Percentiles rank a stretch among this genome's conserved stretches.
These are phyloP conservation scores for Noctua pronuba DNA, from an alignment of 2,888 invertebrate species.

Conservation along the genomic window DNA sequence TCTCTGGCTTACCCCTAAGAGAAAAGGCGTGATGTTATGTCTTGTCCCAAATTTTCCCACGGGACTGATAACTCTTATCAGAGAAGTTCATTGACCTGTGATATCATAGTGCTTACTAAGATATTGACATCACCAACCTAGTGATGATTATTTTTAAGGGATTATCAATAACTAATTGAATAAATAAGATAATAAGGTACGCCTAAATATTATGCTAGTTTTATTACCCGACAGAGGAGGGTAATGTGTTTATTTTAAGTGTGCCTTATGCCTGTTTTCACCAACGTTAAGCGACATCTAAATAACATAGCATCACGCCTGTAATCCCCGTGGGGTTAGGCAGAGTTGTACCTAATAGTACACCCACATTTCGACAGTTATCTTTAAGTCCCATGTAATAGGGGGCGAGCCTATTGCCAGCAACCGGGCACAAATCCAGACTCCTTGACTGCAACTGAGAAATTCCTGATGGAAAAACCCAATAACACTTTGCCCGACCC, in stretches of 20 bases:
- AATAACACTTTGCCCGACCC: too few species aligned
- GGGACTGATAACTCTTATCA: constrained; percentile 39
- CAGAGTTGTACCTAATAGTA: neutral
- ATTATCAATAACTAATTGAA: constrained; percentile 11
- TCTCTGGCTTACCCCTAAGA: neutral
- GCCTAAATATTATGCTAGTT: too few species aligned
- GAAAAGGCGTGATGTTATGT: neutral
- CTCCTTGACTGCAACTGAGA: too few species aligned
- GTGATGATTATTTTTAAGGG: constrained; percentile 2
- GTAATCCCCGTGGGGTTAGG: neutral
- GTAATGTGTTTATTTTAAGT: neutral
- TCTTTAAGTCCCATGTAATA: too few species aligned
- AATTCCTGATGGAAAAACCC: too few species aligned
- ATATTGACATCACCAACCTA: neutral
- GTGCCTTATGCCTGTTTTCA: neutral
- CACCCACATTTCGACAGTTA: neutral
- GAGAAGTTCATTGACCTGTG: constrained; percentile 23
- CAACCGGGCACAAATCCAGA: too few species aligned
- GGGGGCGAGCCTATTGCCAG: too few species aligned
- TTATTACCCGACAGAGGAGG: too few species aligned
- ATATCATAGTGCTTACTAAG: neutral
- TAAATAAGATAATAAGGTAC: neutral
- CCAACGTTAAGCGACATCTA: neutral
- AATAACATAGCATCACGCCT: neutral
- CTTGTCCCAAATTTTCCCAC: constrained; percentile 34